Base-by-base conservation (phyloP, 2,797 vertebrate species). In the Limnodromus scolopaceus region DNA sequence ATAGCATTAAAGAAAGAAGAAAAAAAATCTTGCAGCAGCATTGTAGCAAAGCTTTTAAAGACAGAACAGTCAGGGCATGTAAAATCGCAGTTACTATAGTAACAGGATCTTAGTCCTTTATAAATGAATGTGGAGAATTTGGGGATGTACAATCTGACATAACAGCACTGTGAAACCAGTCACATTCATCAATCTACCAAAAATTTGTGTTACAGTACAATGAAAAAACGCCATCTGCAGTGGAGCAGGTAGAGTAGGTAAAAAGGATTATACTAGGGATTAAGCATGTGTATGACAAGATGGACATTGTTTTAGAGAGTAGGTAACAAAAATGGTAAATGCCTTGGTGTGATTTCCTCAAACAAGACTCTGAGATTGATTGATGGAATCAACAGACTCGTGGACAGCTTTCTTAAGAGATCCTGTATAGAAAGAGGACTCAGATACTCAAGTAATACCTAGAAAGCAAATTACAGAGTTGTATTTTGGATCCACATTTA, bases 11-110 rank as follows among this genome's bases (percentile, higher is more conserved):
- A 96, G 58, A 85, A 83, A 88, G 36, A 75, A 16, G 36, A 38
- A 64, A 79, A 89, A 82, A 57, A 49, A 45, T 25, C 48, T 77
- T 41, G 22, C 68, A 89, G 64, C n/a, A 89, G 55, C 4, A 0
- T 51, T 48, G 53, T 91, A 70, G 64, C 41, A 94, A 83, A 95
- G 74, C 75, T 95, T 88, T 93, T 94, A 94, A 91, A 94, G 90
- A 39, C 87, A 80, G 76, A 87, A 71, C 17, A 51, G 88, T 65
- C 51, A 70, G 86, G 70, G 61, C 61, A 95, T 87, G 93, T 94
- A 95, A 90, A 96, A 92, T 48, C 81, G 66, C 82, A 76, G 96
- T 97, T 96, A 92, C 96, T 92, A 97, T 97, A 84, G 95, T 84
- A 97, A 97, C 96, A 70, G 72, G 39, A 93, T 92, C 69, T 94